Percentiles rank a stretch among this genome's conserved stretches.
Evolutionary conservation across 2,888 invertebrate species (phyloP).

Genomic region (Andrena chrysosceles): DNA sequence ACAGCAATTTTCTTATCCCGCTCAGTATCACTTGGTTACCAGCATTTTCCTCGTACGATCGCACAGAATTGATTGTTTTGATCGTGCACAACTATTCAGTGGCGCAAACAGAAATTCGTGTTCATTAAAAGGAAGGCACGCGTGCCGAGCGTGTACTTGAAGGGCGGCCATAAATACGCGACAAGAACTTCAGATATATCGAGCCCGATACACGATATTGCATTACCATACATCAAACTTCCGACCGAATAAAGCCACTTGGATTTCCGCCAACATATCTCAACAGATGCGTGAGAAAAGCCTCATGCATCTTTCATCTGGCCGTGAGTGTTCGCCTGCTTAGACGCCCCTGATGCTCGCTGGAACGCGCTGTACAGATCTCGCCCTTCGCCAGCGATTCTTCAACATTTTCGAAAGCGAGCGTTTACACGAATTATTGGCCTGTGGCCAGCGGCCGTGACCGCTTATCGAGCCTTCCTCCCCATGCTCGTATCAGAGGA

Average conservation of each 20-base stretch:
- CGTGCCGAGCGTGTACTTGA: not conserved
- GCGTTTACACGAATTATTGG: conserved; percentile 50
- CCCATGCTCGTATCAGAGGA: not conserved
- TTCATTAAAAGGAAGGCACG: not conserved
- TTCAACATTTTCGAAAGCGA: conserved; percentile 29
- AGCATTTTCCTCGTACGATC: not conserved
- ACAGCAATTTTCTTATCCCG: too few species aligned
- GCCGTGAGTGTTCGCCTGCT: not conserved
- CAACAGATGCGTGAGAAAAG: conserved; percentile 43
- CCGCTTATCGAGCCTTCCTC: conserved; percentile 6
- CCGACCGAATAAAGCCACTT: conserved; percentile 32
- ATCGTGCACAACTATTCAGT: not conserved
- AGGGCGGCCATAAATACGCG: conserved; percentile 26
- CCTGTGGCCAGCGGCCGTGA: not conserved
- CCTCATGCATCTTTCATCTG: conserved; percentile 51
- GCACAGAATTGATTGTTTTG: not conserved
- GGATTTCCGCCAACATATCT: conserved; percentile 36
- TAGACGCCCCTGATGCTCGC: not conserved
- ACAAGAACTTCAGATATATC: conserved; percentile 5
- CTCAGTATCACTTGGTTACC: not conserved
- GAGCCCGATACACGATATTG: not conserved
- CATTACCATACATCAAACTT: conserved; percentile 29
- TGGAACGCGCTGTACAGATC: not conserved
- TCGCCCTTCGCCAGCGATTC: conserved; percentile 5
- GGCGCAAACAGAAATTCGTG: not conserved